Evolutionary conservation across 2,113 vertebrate species (phyloP), one percentile per base, ranked within the genome.

Genomic region (Plecotus auritus): DNA sequence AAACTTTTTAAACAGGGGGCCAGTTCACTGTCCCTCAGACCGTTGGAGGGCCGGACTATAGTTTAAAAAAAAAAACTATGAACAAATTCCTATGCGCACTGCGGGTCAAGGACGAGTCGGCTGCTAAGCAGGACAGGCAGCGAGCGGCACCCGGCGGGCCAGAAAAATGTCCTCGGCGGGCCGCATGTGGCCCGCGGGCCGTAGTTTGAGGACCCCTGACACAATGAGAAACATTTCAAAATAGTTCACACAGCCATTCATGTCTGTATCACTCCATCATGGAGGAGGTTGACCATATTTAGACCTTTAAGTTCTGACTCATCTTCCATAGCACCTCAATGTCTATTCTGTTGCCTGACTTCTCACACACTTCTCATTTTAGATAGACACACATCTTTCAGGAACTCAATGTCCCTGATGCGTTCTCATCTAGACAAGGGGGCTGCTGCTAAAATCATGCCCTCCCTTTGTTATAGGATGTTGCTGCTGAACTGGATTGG

Each of bases 381-480:
- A 80, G 54, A 56, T n/a, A 90, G 32, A n/a, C 9, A 59, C 0
- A 13, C 9, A 35, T 37, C 28, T 85, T 78, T 84, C 6, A 4
- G 45, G 10, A 18, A 32, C 5, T 12, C 26, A 42, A 1, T 17
- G 7, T 1, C 12, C 3, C 1, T 61, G 20, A 23, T 1, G 20
- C 76, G 69, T 40, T 35, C 17, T 92, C 5, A 37, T 37, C 56
- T 51, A 8, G 18, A 23, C 14, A 56, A 35, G 4, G 40, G 26
- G 87, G 16, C 9, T 40, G 3, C 11, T 42, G 1, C 30, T 22
- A 11, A 77, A 20, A 37, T 70, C 37, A 42, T 37, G 5, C 5
- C 16, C 30, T 59, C n/a, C n/a, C 2, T 40, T 88, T 69, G n/a
- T 16, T 82, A 30, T 1, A 17, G 37, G 35, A 20, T 1, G n/a